Evolutionary conservation across 2,888 invertebrate species (phyloP).

Genomic region (Macrostomum cliftonense): DNA sequence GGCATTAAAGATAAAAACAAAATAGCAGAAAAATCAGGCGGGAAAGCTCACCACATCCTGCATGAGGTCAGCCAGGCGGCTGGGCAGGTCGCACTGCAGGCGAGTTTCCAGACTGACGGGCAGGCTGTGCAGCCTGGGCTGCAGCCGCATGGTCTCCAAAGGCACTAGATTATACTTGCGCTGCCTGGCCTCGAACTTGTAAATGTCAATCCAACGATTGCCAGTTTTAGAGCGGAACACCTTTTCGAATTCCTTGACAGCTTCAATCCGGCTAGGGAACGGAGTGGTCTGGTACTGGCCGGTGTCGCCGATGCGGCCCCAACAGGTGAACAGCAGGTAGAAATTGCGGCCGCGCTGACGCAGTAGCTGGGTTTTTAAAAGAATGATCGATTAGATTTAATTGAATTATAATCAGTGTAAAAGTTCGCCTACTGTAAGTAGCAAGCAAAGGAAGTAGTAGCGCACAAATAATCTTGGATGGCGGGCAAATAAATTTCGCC

Average conservation of each 20-base stretch:
- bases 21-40: too few relatives aligned
- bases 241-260: conserved; percentile 40
- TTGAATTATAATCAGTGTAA: too few relatives aligned
- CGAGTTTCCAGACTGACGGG: neutral
- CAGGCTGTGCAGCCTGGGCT: neutral
- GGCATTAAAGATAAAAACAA: too few relatives aligned
- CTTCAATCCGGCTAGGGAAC: conserved; percentile 35
- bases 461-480: too few relatives aligned
- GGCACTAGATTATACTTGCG: neutral
- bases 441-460: too few relatives aligned
- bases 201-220: conserved; percentile 37
- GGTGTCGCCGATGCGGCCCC: conserved; percentile 41
- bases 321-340: conserved; percentile 41
- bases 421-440: too few relatives aligned
- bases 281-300: conserved; percentile 42
- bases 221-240: conserved; percentile 38
- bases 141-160: neutral
- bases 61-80: too few relatives aligned
- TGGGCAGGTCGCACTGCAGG: neutral
- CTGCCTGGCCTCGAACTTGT: conserved; percentile 18
- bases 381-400: too few relatives aligned
- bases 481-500: too few relatives aligned
- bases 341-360: conserved; percentile 34
- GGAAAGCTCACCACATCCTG: too few relatives aligned
- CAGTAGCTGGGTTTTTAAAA: neutral